Percentiles rank a stretch among this genome's conserved stretches.
These are phyloP conservation scores for Potamilus streckersoni DNA, from an alignment of 1,140 invertebrate species.

Conservation along the genomic window DNA sequence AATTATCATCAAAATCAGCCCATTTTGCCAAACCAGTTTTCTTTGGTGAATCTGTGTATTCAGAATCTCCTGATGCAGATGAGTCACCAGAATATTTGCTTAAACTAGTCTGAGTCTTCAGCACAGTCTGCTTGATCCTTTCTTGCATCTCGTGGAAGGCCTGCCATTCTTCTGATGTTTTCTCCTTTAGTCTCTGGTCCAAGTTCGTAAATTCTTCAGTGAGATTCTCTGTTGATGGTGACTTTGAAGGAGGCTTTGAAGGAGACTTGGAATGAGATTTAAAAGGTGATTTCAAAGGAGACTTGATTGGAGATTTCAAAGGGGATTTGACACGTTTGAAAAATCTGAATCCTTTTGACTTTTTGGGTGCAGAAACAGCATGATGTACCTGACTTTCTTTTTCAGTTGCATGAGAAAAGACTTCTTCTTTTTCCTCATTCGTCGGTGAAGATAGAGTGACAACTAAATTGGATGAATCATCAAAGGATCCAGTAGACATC, in stretches of 20 bases:
- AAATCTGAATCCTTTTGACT: conserved; percentile 14
- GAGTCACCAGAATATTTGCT: conserved; percentile 57
- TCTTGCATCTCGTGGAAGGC: conserved; percentile 68
- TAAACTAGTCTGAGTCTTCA: conserved; percentile 63
- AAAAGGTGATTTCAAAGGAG: conserved; percentile 26
- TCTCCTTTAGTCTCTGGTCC: conserved; percentile 46
- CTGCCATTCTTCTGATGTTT: conserved; percentile 68
- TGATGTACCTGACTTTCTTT: conserved; percentile 4
- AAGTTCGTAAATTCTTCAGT: conserved; percentile 45
- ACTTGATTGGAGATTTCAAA: conserved; percentile 29
- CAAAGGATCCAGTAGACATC: conserved; percentile 61
- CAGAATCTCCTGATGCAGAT: conserved; percentile 35
- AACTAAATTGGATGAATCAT: conserved; percentile 61
- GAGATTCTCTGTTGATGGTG: conserved; percentile 49
- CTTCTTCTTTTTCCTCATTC: conserved; percentile 41
- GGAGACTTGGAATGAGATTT: conserved; percentile 37
- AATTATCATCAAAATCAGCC: conserved; percentile 34
- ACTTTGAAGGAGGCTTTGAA: conserved; percentile 47
- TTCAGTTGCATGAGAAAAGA: conserved; percentile 20
- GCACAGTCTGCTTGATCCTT: conserved; percentile 64
- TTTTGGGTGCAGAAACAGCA: conserved; percentile 17
- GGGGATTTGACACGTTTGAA: conserved; percentile 30
- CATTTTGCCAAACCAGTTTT: conserved; percentile 23
- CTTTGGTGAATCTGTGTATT: conserved; percentile 26
- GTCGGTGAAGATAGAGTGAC: conserved; percentile 47